phyloP scores from a whole-genome alignment of 2,113 vertebrate genomes.

The Halcyon malimbica region DNA sequence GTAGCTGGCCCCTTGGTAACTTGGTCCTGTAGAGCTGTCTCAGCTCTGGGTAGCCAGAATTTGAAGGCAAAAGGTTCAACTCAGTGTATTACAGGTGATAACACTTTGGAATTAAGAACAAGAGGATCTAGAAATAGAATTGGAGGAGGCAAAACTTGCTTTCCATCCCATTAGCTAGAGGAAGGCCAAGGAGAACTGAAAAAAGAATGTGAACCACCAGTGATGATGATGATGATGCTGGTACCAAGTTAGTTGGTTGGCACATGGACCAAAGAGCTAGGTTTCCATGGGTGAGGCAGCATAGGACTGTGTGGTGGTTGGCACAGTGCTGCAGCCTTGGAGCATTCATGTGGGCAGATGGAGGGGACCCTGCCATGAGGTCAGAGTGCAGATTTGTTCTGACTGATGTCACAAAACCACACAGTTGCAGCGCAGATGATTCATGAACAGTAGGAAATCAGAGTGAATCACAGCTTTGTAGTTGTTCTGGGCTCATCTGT shows the following conservation, averaged over 20 bases:
- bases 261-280: not conserved
- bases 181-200: not conserved
- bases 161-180: not conserved
- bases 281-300: not conserved
- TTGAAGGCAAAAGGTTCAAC: not conserved
- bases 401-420: not conserved
- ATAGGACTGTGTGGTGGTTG: not conserved
- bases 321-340: not conserved
- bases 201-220: not conserved
- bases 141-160: not conserved
- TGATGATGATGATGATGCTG: not conserved
- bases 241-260: not conserved
- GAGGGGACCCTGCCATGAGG: not conserved
- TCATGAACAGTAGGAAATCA: not conserved
- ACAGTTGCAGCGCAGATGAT: not conserved
- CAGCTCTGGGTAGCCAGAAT: not conserved
- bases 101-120: not conserved
- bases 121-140: not conserved
- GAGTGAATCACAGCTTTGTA: slow-evolving; percentile 38
- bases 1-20: not conserved
- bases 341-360: not conserved
- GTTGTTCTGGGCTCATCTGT: not conserved
- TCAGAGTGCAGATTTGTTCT: not conserved
- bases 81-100: not conserved
- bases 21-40: not conserved